Percentiles rank a stretch among this genome's conserved stretches.
Conservation (phyloP, 2,113 vertebrate genomes). For the Coptodon rendalli region DNA sequence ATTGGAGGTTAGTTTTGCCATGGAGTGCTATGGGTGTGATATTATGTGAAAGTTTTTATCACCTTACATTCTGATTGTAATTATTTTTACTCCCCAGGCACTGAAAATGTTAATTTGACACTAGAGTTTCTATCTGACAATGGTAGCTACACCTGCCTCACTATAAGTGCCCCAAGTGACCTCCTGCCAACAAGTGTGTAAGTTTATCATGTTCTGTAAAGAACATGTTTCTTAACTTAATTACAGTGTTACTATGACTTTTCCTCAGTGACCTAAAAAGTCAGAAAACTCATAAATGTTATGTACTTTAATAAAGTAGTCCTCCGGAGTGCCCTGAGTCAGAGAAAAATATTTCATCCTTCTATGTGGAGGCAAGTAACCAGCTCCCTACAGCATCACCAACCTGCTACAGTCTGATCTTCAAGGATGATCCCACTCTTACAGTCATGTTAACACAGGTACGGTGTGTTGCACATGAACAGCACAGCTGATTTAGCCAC, state of each 20-base stretch:
- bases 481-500: not conserved
- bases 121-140: conserved; percentile 29
- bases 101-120: conserved; percentile 36
- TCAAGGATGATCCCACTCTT: conserved; percentile 56
- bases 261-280: not conserved
- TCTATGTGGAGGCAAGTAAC: conserved; percentile 26
- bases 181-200: conserved; percentile 63
- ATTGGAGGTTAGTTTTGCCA: conserved; percentile 56
- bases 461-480: not conserved
- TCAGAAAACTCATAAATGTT: not conserved
- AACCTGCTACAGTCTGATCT: conserved; percentile 61
- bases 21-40: not conserved
- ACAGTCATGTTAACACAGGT: conserved; percentile 72
- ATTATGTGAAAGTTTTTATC: not conserved
- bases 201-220: conserved; percentile 20
- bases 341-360: conserved; percentile 12
- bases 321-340: conserved; percentile 52
- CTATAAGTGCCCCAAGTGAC: conserved; percentile 50
- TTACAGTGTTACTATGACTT: not conserved
- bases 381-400: not conserved
- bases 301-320: conserved; percentile 24
- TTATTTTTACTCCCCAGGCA: conserved; percentile 21
- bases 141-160: conserved; percentile 58
- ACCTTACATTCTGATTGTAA: not conserved
- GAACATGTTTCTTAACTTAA: not conserved